phyloP scores from a whole-genome alignment of 2,888 invertebrate species.

The Zaprionus obscuricornis region DNA sequence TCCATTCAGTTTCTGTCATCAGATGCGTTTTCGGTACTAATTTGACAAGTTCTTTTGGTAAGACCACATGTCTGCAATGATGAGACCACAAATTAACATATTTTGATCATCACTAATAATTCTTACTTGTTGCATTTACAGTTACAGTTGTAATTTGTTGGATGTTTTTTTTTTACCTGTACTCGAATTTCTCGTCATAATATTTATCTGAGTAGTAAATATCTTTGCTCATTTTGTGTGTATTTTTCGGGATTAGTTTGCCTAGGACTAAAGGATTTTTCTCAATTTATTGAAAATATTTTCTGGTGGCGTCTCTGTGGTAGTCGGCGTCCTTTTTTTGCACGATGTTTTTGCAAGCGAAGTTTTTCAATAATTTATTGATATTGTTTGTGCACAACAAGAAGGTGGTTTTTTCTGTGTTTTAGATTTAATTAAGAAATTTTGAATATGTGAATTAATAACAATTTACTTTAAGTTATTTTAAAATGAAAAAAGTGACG shows the following conservation, averaged over 20 bases:
- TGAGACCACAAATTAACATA: background rate
- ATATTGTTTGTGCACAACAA: background rate
- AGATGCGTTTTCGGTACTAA: conserved; percentile 95
- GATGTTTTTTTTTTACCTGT: conserved; percentile 87
- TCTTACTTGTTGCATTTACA: conserved; percentile 16
- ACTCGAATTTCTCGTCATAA: conserved; percentile 94
- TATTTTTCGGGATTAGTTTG: background rate
- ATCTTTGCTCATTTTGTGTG: conserved; percentile 86
- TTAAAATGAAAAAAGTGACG: conserved; percentile 63
- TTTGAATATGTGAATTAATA: background rate
- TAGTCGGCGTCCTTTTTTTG: conserved; percentile 34
- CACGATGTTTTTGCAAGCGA: conserved; percentile 9
- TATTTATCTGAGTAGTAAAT: conserved; percentile 98
- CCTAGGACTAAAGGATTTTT: conserved; percentile 1
- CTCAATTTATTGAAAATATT: conserved; percentile 4
- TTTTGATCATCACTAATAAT: background rate
- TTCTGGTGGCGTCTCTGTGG: background rate
- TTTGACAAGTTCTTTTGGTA: conserved; percentile 96
- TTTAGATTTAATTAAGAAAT: background rate
- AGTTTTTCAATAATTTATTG: background rate
- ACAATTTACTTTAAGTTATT: conserved; percentile 33
- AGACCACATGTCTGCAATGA: conserved; percentile 92
- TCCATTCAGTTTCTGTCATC: conserved; percentile 97
- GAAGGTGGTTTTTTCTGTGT: background rate
- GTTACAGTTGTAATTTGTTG: conserved; percentile 24